Conservation (phyloP, 2,888 invertebrate species). For the Philonicus albiceps region DNA sequence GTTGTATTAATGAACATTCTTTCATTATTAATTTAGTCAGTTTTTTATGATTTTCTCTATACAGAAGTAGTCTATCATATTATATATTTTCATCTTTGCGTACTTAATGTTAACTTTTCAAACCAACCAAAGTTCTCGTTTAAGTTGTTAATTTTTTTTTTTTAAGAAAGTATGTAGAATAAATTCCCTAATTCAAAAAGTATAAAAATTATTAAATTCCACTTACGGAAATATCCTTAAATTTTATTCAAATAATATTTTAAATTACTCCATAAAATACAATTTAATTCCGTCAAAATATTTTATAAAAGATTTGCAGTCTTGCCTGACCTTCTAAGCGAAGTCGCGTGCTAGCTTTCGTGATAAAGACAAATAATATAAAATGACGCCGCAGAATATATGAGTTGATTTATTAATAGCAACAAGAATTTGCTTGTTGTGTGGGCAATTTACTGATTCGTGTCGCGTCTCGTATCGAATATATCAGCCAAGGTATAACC, state of each 20-base stretch:
- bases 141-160: background rate
- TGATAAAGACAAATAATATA: background rate
- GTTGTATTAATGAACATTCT: too few species aligned
- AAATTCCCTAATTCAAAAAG: background rate
- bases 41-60: too few species aligned
- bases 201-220: background rate
- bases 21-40: too few species aligned
- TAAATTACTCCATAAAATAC: background rate
- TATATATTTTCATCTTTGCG: too few species aligned
- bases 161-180: background rate
- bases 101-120: too few species aligned
- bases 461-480: background rate
- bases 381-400: background rate
- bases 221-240: background rate
- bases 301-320: background rate
- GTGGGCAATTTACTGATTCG: background rate
- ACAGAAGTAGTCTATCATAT: too few species aligned
- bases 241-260: background rate
- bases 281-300: background rate
- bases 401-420: background rate
- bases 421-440: background rate
- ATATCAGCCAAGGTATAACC: background rate
- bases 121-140: too few species aligned
- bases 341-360: background rate
- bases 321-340: background rate